Percentiles rank a stretch among this genome's conserved stretches.
These are phyloP conservation scores for Proisotoma minuta DNA, from an alignment of 2,888 invertebrate genomes.

Conservation along the genomic window DNA sequence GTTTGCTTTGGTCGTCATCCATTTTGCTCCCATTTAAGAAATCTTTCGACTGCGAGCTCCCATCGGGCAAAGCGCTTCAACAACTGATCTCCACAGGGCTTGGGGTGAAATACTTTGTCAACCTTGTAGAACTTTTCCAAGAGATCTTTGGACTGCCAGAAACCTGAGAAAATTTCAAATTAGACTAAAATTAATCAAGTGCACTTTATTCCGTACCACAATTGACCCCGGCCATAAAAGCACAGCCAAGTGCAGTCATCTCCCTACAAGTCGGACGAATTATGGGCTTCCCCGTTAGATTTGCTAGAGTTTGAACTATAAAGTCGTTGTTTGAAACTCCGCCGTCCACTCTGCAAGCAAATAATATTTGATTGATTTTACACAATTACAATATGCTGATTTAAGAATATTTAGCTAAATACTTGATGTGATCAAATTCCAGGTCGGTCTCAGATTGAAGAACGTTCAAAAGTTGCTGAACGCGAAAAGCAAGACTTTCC, in stretches of 20 bases:
- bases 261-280: constrained; percentile 70
- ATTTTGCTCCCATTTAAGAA: constrained; percentile 61
- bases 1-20: too few species aligned
- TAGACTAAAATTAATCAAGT: background rate
- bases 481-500: constrained; percentile 78
- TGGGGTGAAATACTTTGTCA: constrained; percentile 60
- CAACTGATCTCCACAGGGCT: constrained; percentile 47
- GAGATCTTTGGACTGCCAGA: constrained; percentile 69
- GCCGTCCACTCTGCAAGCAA: constrained; percentile 76
- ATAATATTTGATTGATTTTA: constrained; percentile 20
- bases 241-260: constrained; percentile 80
- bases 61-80: constrained; percentile 54
- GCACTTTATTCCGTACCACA: constrained; percentile 57
- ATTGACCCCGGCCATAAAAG: constrained; percentile 76
- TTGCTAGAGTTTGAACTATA: constrained; percentile 78
- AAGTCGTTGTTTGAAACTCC: constrained; percentile 96
- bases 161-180: constrained; percentile 54
- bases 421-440: constrained; percentile 61
- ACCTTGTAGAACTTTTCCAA: constrained; percentile 59
- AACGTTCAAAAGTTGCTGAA: constrained; percentile 70
- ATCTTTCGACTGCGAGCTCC: constrained; percentile 59
- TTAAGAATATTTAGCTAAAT: constrained; percentile 27
- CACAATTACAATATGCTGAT: constrained; percentile 1
- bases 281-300: constrained; percentile 69
- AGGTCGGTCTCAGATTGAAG: constrained; percentile 66